These are phyloP conservation scores for Synchiropus splendidus DNA, from an alignment of 2,113 vertebrate species.

Conservation along the genomic window DNA sequence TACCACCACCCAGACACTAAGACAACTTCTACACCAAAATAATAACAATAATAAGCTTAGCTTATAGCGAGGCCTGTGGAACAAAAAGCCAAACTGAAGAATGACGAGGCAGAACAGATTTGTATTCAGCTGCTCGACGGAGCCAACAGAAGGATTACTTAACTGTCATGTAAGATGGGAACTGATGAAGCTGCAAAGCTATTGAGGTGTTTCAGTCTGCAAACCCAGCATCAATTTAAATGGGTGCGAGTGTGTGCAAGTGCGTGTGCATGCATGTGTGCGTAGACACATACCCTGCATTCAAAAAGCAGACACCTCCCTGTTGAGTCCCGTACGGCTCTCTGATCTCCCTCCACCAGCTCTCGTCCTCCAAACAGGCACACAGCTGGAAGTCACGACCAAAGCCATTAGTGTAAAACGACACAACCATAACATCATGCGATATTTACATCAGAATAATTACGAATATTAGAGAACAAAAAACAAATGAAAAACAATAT, in stretches of 20 bases:
- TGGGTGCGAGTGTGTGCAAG: constrained; percentile 2
- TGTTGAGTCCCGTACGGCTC: constrained; percentile 77
- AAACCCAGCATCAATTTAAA: constrained; percentile 2
- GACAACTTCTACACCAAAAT: too few species aligned
- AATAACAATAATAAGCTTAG: too few species aligned
- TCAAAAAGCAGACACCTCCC: constrained; percentile 87
- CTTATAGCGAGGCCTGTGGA: too few species aligned
- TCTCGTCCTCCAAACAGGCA: constrained; percentile 83
- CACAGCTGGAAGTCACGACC: constrained; percentile 64
- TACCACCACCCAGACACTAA: too few species aligned
- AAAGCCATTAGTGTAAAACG: too few species aligned
- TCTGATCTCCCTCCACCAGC: constrained; percentile 84
- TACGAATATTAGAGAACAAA: too few species aligned
- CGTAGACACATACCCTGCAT: constrained; percentile 89
- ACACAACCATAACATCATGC: too few species aligned
- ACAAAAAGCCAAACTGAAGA: too few species aligned
- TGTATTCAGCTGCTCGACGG: too few species aligned
- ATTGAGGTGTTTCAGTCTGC: constrained; percentile 2
- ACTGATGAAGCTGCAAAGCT: constrained; percentile 12
- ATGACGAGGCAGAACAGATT: too few species aligned
- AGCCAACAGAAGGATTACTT: constrained; percentile 11
- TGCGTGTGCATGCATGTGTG: constrained; percentile 4
- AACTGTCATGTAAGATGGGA: constrained; percentile 13
- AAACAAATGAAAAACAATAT: too few species aligned
- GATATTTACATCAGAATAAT: too few species aligned